phyloP scores from a whole-genome alignment of 2,888 invertebrate genomes.

The Drosophila villosipedis region DNA sequence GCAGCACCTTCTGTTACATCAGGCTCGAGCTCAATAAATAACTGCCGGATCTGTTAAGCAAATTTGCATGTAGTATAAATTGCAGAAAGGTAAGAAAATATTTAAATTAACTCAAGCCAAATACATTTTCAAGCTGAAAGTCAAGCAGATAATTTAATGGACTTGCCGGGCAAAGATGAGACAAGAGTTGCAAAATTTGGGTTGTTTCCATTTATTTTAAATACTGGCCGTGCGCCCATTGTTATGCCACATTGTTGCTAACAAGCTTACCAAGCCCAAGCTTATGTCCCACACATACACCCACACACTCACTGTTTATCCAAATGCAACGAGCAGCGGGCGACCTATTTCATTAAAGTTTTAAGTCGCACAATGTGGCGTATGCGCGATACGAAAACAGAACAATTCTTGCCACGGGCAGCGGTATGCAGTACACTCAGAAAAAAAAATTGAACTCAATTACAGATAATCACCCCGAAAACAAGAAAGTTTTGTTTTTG shows the following conservation, averaged over 20 bases:
- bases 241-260: neutral
- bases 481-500: neutral
- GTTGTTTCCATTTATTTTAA: neutral
- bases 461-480: neutral
- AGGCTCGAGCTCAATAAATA: conserved; percentile 1
- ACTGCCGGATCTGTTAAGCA: conserved; percentile 8
- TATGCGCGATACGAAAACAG: conserved; percentile 44
- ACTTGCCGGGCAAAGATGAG: conserved; percentile 18
- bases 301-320: conserved; percentile 11
- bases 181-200: neutral
- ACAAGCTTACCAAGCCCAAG: neutral
- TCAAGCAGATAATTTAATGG: conserved; percentile 35
- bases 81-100: neutral
- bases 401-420: conserved; percentile 1
- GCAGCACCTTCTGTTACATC: neutral
- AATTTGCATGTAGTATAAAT: neutral
- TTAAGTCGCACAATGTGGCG: conserved; percentile 47
- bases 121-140: conserved; percentile 4
- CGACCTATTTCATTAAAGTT: conserved; percentile 67
- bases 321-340: conserved; percentile 22
- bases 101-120: neutral
- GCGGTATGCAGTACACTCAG: neutral
- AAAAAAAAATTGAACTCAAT: neutral
- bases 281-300: conserved; percentile 2
- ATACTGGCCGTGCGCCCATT: neutral